Percentiles rank a stretch among this genome's conserved stretches.
Conservation (phyloP, 2,113 vertebrate species). For the Equus quagga region DNA sequence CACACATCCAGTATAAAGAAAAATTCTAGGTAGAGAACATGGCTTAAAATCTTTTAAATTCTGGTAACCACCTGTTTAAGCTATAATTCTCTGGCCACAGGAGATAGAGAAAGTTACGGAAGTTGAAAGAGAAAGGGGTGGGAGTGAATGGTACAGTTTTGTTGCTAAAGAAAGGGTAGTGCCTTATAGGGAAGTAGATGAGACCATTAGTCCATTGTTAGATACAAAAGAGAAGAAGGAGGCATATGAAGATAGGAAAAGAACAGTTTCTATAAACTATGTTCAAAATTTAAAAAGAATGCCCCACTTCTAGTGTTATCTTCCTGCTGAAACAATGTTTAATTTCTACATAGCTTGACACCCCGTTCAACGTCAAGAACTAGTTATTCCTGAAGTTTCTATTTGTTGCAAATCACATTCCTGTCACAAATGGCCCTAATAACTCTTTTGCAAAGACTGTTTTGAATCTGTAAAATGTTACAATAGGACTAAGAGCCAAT, state of each 20-base stretch:
- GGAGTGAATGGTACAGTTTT: background rate
- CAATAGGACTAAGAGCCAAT: background rate
- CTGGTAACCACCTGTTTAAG: background rate
- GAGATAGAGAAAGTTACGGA: background rate
- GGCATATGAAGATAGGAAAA: background rate
- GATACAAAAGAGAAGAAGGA: background rate
- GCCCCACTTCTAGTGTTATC: rapidly evolving
- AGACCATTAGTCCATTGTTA: background rate
- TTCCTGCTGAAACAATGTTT: background rate
- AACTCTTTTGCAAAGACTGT: background rate
- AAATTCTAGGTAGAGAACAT: background rate
- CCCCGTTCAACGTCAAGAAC: background rate
- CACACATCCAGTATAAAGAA: background rate
- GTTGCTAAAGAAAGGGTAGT: background rate
- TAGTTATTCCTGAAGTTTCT: conserved; percentile 31
- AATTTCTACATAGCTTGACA: background rate
- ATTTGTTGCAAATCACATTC: background rate
- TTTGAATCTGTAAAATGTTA: conserved; percentile 47
- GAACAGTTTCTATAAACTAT: background rate
- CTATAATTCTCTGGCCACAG: background rate
- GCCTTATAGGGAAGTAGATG: rapidly evolving
- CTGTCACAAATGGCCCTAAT: background rate
- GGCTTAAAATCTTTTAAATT: background rate
- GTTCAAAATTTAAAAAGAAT: background rate
- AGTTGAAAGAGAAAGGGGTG: background rate